Percentiles rank a stretch among this genome's conserved stretches.
These are phyloP conservation scores for Thamnophis elegans DNA, from an alignment of 2,797 vertebrate genomes.

Conservation along the genomic window DNA sequence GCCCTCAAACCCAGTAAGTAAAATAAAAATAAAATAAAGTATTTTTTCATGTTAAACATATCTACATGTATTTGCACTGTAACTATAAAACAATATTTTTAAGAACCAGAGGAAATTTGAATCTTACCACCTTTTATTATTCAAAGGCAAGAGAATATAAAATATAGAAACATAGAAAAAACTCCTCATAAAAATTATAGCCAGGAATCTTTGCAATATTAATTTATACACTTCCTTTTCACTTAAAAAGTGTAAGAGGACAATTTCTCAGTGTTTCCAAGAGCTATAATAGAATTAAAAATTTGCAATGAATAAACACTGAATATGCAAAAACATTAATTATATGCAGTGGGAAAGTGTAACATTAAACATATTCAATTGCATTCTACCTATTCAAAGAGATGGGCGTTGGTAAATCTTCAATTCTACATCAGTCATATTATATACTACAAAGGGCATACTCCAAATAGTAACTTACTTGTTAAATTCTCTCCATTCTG, in stretches of 20 bases:
- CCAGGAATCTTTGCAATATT: background rate
- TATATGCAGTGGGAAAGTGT: background rate
- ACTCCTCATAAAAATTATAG: background rate
- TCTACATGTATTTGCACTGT: background rate
- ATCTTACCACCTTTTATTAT: background rate
- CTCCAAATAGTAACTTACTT: constrained; percentile 57
- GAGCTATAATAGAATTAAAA: background rate
- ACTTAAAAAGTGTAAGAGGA: background rate
- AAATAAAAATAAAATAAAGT: background rate
- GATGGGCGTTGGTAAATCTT: background rate
- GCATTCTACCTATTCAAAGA: background rate
- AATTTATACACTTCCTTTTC: background rate
- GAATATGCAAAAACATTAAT: background rate
- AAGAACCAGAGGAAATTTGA: background rate
- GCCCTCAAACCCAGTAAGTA: background rate
- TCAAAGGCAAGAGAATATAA: background rate
- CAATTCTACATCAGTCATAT: accelerated
- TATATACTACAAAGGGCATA: accelerated
- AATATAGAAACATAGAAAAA: background rate
- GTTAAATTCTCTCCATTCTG: constrained; percentile 61
- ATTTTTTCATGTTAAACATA: background rate
- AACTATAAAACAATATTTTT: background rate
- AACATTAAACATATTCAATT: background rate
- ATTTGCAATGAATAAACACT: background rate
- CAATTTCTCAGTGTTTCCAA: background rate